Evolutionary conservation across 2,797 vertebrate genomes (phyloP), one percentile per base, ranked within the genome.

Genomic region (Pelodytes ibericus): DNA sequence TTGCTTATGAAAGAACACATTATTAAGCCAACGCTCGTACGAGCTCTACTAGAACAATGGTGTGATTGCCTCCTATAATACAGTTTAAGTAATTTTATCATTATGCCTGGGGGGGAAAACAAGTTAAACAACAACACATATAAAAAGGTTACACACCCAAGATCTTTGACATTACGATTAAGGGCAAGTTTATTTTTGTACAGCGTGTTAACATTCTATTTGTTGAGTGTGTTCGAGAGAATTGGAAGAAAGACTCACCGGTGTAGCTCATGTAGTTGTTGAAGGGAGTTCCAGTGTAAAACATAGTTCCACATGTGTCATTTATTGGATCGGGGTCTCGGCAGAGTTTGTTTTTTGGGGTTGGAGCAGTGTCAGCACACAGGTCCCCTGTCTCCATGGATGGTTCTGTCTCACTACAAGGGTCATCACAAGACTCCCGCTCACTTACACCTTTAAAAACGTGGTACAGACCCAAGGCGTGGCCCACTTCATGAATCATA

Each of bases 261-360:
- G 98, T 95, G 79, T 99, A 99, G 80, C 98, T 99, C 97, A 99
- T 99, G 80, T 98, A 99, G 87, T 99, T 99, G 85, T 87, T 95
- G 82, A 94, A 99, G 0, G 96, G 95, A 0, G 98, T 96, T 80
- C 93, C 90, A 0, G 88, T 91, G 83, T 96, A 99, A 13, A 82
- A 87, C 0, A 77, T 89, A 64, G 93, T 84, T 58, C 96, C 96
- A 0, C 98, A 99, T 18, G 93, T 94, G 31, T 99, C 97, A 0
- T 95, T 97, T 61, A 90, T 82, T 0, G 92, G 90, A 59, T 95
- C 96, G 0, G 97, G 98, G 62, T 97, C 95, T 0, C 85, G 89
- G 63, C 98, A 99, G 62, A 92, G 90, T 82, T 97, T 99, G 7
- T 93, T 97, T 87, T 98, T 98, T 25, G 95, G 92, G 0, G 95